phyloP scores from a whole-genome alignment of 2,797 vertebrate species.

The Hypotaenidia okinawae region DNA sequence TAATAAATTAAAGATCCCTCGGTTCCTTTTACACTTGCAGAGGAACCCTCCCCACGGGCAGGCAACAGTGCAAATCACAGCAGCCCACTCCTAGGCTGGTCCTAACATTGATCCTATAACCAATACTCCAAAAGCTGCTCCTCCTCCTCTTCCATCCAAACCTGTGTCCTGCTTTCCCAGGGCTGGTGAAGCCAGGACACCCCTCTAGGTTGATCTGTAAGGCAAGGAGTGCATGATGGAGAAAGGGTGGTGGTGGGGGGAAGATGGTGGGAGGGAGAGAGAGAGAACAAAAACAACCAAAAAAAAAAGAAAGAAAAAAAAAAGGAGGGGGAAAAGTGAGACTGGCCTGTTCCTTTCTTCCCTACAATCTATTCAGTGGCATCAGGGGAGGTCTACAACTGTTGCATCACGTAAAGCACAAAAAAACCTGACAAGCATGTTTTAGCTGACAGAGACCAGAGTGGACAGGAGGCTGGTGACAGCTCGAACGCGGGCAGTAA shows the following conservation, averaged over 20 bases:
- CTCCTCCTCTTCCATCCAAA: neutral
- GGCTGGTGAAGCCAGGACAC: neutral
- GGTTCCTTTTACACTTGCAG: neutral
- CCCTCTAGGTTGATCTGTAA: neutral
- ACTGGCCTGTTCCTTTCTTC: conserved; percentile 33
- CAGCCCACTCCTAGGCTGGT: neutral
- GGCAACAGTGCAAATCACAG: neutral
- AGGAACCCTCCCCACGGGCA: accelerated
- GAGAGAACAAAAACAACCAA: neutral
- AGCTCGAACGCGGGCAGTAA: neutral
- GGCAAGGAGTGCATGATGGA: accelerated
- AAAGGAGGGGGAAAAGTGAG: neutral
- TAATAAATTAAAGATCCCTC: neutral
- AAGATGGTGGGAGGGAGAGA: neutral
- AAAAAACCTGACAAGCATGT: conserved; percentile 38
- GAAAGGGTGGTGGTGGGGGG: neutral
- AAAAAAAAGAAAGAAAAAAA: accelerated
- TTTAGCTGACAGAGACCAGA: conserved; percentile 56
- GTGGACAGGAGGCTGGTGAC: conserved; percentile 61
- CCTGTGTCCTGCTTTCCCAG: neutral
- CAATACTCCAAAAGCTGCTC: neutral
- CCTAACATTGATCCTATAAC: neutral
- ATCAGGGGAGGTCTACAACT: conserved; percentile 64
- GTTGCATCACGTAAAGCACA: conserved; percentile 41
- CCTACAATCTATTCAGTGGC: conserved; percentile 17